Evolutionary conservation across 2,113 vertebrate species (phyloP), one percentile per base, ranked within the genome.

Genomic region (Symphodus melops): DNA sequence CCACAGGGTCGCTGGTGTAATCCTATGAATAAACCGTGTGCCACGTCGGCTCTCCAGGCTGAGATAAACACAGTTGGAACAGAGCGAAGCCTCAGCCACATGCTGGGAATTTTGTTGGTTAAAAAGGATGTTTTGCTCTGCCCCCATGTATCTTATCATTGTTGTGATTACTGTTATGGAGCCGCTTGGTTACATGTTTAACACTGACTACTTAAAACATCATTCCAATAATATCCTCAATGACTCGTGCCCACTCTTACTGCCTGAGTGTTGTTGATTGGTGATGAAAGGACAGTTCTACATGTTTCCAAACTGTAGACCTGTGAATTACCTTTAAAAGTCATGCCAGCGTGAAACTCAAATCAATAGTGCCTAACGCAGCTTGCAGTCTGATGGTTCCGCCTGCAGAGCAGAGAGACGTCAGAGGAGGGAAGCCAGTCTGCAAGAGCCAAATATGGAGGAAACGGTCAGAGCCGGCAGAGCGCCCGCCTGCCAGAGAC

Each of bases 381-480:
- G 0, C 59, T 11, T 25, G 20, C 16, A 55, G 56, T 36, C 46
- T 21, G 65, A 70, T 9, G 9, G 52, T 54, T 8, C 41, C 20
- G 23, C 33, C 37, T 33, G 64, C 19, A 19, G 12, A 39, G 55
- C 57, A 36, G 28, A 58, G 37, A 19, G 66, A 81, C 44, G 53
- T 51, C 62, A 59, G 64, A 71, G 28, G 42, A 58, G 74, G 77
- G 75, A 79, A 81, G 70, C 75, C 79, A 55, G 54, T 54, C 81
- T 72, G 48, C 55, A 61, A 75, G 55, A 70, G 59, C 89, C 89
- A 90, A 90, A 91, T 90, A 91, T 85, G 86, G 89, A 88, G 84
- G 84, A 87, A 87, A 85, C 41, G 11, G 48, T 36, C 64, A 52
- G 76, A 37, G 65, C 58, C 48, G 20, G 1, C 53, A 52, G 21